A percentile compares a stretch with the other conserved stretches of the same genome.
These are phyloP conservation scores for Pseudoatta argentina DNA, from an alignment of 1,140 invertebrate genomes.

Conservation along the genomic window DNA sequence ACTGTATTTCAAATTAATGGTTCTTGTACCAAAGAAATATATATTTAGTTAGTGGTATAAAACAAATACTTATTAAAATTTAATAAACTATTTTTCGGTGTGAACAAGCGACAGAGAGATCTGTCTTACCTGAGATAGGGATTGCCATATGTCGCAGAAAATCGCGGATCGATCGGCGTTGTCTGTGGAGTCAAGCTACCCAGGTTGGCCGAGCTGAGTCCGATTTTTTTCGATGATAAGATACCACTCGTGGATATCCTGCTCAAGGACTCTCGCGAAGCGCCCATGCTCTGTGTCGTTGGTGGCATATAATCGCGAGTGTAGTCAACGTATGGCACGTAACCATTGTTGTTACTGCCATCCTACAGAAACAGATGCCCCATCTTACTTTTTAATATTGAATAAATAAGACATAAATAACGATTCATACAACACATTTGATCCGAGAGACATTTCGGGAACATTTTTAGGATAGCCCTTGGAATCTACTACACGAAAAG, in stretches of 20 bases:
- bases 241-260: conserved; percentile 86
- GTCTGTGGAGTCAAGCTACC: conserved; percentile 85
- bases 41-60: too few species aligned
- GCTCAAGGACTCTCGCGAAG: conserved; percentile 86
- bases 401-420: background rate
- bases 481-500: too few species aligned
- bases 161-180: conserved; percentile 92
- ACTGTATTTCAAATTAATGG: too few species aligned
- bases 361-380: conserved; percentile 86
- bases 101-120: background rate
- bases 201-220: conserved; percentile 87
- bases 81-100: too few species aligned
- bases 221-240: conserved; percentile 87
- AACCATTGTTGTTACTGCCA: conserved; percentile 94
- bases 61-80: too few species aligned
- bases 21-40: too few species aligned
- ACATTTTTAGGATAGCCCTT: too few species aligned
- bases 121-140: conserved; percentile 91
- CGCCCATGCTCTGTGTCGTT: conserved; percentile 86
- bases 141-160: conserved; percentile 95
- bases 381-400: background rate
- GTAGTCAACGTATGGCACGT: conserved; percentile 96
- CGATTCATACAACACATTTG: too few species aligned
- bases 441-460: too few species aligned
- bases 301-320: conserved; percentile 94